These are phyloP conservation scores for Mesocricetus auratus DNA, from an alignment of 2,113 vertebrate genomes.

Conservation along the genomic window DNA sequence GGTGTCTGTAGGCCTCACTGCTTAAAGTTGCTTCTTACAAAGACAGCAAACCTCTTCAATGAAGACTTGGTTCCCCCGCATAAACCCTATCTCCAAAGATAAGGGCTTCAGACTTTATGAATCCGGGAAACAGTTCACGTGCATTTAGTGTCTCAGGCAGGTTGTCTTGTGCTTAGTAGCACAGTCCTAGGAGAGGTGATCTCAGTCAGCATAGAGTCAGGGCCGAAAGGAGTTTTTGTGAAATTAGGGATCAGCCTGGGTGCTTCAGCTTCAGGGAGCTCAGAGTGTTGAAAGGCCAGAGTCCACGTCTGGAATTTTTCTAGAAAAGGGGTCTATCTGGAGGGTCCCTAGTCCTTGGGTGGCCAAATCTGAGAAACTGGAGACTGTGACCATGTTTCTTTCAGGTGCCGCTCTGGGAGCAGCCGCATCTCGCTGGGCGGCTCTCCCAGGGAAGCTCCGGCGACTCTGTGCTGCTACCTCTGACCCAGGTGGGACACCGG, in stretches of 20 bases:
- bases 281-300: background rate
- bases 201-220: background rate
- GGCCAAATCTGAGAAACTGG: background rate
- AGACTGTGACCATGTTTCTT: background rate
- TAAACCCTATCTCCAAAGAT: background rate
- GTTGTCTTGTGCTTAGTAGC: background rate
- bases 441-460: conserved; percentile 84
- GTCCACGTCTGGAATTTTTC: background rate
- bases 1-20: background rate
- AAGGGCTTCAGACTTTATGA: background rate
- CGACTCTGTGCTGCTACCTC: conserved; percentile 85
- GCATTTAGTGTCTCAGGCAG: rapidly evolving
- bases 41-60: background rate
- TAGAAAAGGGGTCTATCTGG: background rate
- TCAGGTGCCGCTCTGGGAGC: conserved; percentile 94
- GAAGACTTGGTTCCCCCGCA: background rate
- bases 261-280: background rate
- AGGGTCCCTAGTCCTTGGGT: background rate
- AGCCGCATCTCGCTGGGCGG: conserved; percentile 87
- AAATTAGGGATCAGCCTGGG: background rate
- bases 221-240: background rate
- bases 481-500: conserved; percentile 88
- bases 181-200: background rate
- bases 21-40: background rate
- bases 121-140: background rate